Evolutionary conservation across 2,797 vertebrate species (phyloP).

Genomic region (Clarias fuscus): DNA sequence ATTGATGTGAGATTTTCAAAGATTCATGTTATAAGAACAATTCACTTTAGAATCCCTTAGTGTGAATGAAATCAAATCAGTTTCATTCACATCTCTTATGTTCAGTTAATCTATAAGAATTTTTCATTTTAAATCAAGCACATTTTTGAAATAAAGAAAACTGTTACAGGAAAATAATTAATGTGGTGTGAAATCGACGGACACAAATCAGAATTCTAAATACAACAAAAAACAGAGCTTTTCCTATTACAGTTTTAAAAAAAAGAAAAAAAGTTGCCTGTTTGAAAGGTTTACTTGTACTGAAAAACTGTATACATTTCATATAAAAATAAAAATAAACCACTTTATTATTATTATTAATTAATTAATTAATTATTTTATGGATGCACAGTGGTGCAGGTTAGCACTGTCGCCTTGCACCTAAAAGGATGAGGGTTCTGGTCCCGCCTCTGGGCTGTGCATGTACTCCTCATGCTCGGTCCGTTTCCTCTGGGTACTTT

Average conservation of each 20-base stretch:
- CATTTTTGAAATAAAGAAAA: background rate
- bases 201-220: background rate
- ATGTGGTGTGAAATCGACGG: too few species aligned
- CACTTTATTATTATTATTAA: background rate
- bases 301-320: background rate
- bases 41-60: background rate
- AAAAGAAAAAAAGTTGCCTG: too few species aligned
- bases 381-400: too few species aligned
- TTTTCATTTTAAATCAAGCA: background rate
- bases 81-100: background rate
- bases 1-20: background rate
- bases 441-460: too few species aligned
- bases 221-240: too few species aligned
- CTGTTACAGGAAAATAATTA: background rate
- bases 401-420: too few species aligned
- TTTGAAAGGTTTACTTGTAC: too few species aligned
- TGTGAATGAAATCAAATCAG: background rate
- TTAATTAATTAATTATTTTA: background rate
- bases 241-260: too few species aligned
- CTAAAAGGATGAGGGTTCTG: too few species aligned
- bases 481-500: too few species aligned
- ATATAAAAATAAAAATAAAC: background rate
- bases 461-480: too few species aligned
- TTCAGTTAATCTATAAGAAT: background rate
- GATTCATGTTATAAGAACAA: background rate